Base-by-base conservation (phyloP, 2,888 invertebrate genomes). In the Tyria jacobaeae region DNA sequence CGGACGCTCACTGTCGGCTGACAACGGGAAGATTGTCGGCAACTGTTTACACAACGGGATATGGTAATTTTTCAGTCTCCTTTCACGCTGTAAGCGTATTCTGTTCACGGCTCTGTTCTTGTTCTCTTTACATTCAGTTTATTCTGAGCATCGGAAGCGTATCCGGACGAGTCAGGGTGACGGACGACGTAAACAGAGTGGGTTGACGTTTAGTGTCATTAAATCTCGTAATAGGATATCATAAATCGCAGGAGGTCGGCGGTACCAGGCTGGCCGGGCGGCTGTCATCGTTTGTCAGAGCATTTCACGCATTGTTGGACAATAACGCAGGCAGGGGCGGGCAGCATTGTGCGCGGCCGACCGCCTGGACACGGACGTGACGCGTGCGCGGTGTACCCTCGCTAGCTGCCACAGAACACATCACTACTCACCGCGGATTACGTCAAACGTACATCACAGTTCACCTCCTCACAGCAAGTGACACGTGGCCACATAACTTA, bases 201-300 rank as follows among this genome's bases (percentile, higher is more conserved):
- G 81, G 78, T 82, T 88, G 91, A 90, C 89, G 87, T 88, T 88
- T 89, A 89, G 89, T 91, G 90, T 94, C 94, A 92, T 93, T 93
- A 92, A 93, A 93, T 92, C 92, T 92, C 87, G 90, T 92, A 93
- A 92, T 92, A 93, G 93, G 93, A 90, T 91, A 92, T 91, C 92
- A 92, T 94, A 94, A 93, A 94, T 94, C 87, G 92, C 89, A 83
- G 89, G 89, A 91, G 92, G 91, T 89, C 89, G 90, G 85, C 86
- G 84, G 87, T 81, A 83, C 85, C 82, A 84, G 87, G 86, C 85
- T 76, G 86, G 84, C 87, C 85, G 89, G 89, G 88, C 88, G 88
- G 88, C 90, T 93, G 94, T 93, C 94, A 92, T 94, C 94, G 94
- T 94, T 94, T 94, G 94, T 94, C 94, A 94, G 94, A 87, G 90